Evolutionary conservation across 2,113 vertebrate genomes (phyloP).

Genomic region (Phylloscopus trochilus): DNA sequence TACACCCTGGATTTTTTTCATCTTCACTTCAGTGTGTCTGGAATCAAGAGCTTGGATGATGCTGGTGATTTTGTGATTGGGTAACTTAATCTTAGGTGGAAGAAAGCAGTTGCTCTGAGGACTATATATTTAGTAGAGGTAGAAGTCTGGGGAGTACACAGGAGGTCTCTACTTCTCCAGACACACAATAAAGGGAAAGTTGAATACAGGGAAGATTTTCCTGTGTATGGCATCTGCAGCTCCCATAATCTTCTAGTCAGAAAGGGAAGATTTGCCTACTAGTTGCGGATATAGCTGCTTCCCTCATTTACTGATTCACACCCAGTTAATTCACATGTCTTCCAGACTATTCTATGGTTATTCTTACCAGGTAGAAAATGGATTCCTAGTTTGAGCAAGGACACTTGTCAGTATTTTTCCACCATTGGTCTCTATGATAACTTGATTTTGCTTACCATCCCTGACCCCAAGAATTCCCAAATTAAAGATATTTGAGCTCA

Average conservation of each 20-base stretch:
- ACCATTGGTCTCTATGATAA: neutral
- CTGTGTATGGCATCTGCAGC: accelerated
- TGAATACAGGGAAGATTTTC: neutral
- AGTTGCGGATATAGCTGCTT: neutral
- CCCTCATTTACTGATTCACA: neutral
- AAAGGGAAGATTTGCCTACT: neutral
- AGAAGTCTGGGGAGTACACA: neutral
- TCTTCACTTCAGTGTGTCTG: neutral
- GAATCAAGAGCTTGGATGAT: neutral
- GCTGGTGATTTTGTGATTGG: neutral
- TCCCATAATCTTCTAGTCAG: neutral
- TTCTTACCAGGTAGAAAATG: neutral
- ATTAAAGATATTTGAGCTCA: neutral
- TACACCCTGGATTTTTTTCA: neutral
- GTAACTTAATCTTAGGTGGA: neutral
- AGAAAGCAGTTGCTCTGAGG: neutral
- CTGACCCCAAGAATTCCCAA: accelerated
- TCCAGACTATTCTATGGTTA: accelerated
- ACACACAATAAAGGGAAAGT: neutral
- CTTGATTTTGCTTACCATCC: neutral
- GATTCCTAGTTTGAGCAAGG: neutral
- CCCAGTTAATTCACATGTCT: neutral
- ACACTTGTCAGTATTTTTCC: neutral
- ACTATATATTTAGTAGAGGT: accelerated
- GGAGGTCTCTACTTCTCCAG: neutral